Evolutionary conservation across 2,888 invertebrate species (phyloP).

Genomic region (Pyrgus malvae): DNA sequence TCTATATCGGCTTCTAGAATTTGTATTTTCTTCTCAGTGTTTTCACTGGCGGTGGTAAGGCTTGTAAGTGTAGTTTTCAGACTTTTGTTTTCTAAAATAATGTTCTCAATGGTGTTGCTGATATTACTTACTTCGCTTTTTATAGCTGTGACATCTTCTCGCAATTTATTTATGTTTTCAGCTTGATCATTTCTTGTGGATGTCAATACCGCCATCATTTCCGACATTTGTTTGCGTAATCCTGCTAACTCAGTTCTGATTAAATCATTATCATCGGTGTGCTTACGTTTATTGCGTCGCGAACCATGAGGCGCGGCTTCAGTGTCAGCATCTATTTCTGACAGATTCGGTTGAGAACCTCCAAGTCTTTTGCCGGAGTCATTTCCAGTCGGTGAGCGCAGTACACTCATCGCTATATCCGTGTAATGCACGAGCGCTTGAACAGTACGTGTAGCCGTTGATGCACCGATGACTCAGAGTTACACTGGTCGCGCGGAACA

Average conservation of each 20-base stretch:
- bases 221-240: constrained; percentile 25
- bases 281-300: constrained; percentile 16
- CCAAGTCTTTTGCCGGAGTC: constrained; percentile 6
- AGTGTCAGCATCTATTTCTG: neutral
- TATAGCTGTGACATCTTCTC: constrained; percentile 20
- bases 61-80: constrained; percentile 18
- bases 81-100: constrained; percentile 12
- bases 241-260: constrained; percentile 20
- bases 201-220: constrained; percentile 19
- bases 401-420: constrained; percentile 11
- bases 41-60: neutral
- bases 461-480: neutral
- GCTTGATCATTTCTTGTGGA: constrained; percentile 15
- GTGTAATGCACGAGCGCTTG: neutral
- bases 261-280: neutral
- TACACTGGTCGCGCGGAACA: neutral
- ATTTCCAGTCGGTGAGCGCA: constrained; percentile 23
- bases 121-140: constrained; percentile 21
- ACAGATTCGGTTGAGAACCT: constrained; percentile 21
- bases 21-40: constrained; percentile 15
- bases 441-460: neutral
- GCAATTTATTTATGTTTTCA: constrained; percentile 15
- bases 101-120: constrained; percentile 16
- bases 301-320: neutral
- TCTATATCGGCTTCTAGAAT: constrained; percentile 11